Conservation (phyloP, 2,888 invertebrate species). For the Meteorus colon region DNA sequence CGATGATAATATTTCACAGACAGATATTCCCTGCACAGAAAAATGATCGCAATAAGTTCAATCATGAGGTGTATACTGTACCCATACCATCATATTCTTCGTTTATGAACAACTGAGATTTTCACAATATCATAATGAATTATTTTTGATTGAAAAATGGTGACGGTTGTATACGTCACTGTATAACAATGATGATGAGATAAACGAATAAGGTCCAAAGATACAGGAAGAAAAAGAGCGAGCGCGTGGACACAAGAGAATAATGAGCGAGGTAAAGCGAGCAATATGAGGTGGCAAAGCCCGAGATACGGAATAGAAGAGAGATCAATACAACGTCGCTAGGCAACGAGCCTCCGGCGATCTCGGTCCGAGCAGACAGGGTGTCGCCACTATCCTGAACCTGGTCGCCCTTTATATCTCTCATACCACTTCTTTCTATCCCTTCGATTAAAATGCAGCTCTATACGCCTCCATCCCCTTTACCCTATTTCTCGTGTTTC, state of each 20-base stretch:
- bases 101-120: too few species aligned
- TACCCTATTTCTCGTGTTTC: conserved; percentile 17
- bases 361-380: conserved; percentile 77
- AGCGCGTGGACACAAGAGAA: conserved; percentile 22
- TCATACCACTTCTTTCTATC: conserved; percentile 21
- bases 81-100: too few species aligned
- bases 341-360: conserved; percentile 74
- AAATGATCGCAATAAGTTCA: too few species aligned
- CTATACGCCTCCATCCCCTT: conserved; percentile 60
- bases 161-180: background rate
- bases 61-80: too few species aligned
- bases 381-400: conserved; percentile 74
- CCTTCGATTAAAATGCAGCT: conserved; percentile 63
- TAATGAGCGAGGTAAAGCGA: conserved; percentile 44
- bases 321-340: conserved; percentile 74
- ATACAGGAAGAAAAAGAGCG: background rate
- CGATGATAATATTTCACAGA: background rate
- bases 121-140: too few species aligned
- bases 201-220: background rate
- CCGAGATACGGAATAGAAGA: conserved; percentile 63
- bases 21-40: too few species aligned
- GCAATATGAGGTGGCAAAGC: conserved; percentile 58
- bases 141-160: background rate
- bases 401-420: conserved; percentile 35
- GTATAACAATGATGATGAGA: background rate